Evolutionary conservation across 2,797 vertebrate species (phyloP).

Genomic region (Characodon lateralis): DNA sequence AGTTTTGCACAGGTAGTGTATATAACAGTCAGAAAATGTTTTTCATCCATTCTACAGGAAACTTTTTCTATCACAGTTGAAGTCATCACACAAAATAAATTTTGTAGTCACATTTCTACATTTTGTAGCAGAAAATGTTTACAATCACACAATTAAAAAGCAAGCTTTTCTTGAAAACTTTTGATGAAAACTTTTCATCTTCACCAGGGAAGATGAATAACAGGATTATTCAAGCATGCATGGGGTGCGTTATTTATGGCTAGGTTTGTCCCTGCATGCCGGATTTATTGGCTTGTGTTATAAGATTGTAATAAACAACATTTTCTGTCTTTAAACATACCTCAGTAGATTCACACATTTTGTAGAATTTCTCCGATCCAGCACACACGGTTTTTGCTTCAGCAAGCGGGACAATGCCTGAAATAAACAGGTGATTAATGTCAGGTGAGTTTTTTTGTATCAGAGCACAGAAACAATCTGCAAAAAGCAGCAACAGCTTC

Average conservation of each 20-base stretch:
- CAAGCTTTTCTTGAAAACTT: no score
- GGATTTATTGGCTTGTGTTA: neutral
- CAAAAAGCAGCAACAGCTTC: neutral
- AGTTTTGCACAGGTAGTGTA: no score
- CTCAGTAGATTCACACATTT: slow-evolving; percentile 96
- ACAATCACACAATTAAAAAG: no score
- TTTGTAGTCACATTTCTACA: no score
- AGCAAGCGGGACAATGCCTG: slow-evolving; percentile 92
- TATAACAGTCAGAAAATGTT: no score
- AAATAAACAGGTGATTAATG: slow-evolving; percentile 24
- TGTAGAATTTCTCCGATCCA: slow-evolving; percentile 90
- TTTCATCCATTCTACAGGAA: no score
- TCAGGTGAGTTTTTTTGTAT: neutral
- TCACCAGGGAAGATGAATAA: no score
- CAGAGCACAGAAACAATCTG: neutral
- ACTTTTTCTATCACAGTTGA: no score
- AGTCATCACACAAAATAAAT: no score
- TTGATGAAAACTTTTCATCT: no score
- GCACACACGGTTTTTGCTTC: slow-evolving; percentile 93
- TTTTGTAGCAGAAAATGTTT: no score
- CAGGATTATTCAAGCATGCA: no score
- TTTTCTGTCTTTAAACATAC: slow-evolving; percentile 66
- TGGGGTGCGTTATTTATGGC: neutral
- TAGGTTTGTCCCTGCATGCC: neutral
- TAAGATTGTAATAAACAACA: neutral